phyloP scores from a whole-genome alignment of 2,113 vertebrate genomes.

The Centrocercus urophasianus region DNA sequence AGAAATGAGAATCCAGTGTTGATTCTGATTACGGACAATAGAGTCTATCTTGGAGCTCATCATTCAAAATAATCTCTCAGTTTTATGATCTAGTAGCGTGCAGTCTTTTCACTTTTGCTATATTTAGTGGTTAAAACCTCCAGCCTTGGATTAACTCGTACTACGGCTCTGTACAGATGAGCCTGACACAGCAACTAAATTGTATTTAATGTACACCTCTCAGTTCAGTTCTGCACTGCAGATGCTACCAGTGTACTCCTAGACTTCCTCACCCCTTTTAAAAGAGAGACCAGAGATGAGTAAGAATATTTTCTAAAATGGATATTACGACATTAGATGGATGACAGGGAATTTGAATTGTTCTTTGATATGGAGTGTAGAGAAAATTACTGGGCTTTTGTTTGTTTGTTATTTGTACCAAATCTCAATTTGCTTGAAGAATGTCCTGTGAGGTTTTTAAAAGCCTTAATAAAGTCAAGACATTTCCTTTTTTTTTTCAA shows the following conservation, averaged over 20 bases:
- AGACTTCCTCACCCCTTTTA: background rate
- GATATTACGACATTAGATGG: rapidly evolving
- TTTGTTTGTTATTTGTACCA: background rate
- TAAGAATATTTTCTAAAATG: background rate
- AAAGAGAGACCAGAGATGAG: background rate
- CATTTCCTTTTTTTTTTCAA: background rate
- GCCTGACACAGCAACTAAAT: background rate
- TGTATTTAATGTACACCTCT: background rate
- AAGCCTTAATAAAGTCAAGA: background rate
- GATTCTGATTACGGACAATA: background rate
- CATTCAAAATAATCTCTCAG: background rate
- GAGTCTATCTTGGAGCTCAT: background rate
- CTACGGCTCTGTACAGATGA: background rate
- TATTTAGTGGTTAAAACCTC: background rate
- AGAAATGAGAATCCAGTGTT: background rate
- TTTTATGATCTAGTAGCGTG: rapidly evolving
- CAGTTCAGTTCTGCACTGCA: background rate
- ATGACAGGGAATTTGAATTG: background rate
- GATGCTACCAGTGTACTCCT: background rate
- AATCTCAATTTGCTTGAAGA: background rate
- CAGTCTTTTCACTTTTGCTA: background rate
- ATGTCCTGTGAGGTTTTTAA: background rate
- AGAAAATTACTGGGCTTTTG: background rate
- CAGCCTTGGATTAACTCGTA: background rate
- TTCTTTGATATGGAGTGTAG: background rate